Evolutionary conservation across 2,888 invertebrate genomes (phyloP).

Genomic region (Drepana falcataria): DNA sequence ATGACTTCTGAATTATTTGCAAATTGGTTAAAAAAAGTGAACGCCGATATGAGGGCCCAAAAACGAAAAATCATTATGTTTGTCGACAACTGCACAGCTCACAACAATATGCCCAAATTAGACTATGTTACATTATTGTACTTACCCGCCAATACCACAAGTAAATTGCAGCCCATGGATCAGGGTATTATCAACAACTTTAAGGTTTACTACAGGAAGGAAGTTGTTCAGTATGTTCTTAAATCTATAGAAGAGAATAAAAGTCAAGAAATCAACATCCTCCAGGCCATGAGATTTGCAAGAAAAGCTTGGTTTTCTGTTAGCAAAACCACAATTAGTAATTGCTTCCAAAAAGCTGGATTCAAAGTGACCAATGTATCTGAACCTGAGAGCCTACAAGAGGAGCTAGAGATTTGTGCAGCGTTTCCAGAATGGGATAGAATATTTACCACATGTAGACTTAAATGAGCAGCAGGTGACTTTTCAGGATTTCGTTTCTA

Average conservation of each 20-base stretch:
- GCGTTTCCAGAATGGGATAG: too few relatives aligned
- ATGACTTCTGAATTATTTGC: neutral
- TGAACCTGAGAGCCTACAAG: too few relatives aligned
- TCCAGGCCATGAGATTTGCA: slow-evolving; percentile 10
- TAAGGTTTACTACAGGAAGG: slow-evolving; percentile 8
- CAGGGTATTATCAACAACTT: slow-evolving; percentile 10
- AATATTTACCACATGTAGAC: too few relatives aligned
- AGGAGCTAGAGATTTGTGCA: too few relatives aligned
- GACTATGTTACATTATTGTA: slow-evolving; percentile 5
- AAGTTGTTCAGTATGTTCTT: slow-evolving; percentile 5
- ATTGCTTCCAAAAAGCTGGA: neutral
- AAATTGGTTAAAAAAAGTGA: neutral
- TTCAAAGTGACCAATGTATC: too few relatives aligned
- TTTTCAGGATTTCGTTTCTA: too few relatives aligned
- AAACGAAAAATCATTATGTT: slow-evolving; percentile 5
- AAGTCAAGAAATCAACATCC: slow-evolving; percentile 8
- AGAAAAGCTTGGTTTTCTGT: slow-evolving; percentile 13
- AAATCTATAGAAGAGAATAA: neutral
- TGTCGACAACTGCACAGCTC: slow-evolving; percentile 5
- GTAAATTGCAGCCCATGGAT: slow-evolving; percentile 6
- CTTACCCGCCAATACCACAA: slow-evolving; percentile 7
- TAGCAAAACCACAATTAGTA: neutral
- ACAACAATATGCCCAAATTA: slow-evolving; percentile 1
- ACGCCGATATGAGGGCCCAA: slow-evolving; percentile 1
- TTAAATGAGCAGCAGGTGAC: too few relatives aligned